phyloP scores from a whole-genome alignment of 2,797 vertebrate genomes.

The Dendrocincla tyrannina region DNA sequence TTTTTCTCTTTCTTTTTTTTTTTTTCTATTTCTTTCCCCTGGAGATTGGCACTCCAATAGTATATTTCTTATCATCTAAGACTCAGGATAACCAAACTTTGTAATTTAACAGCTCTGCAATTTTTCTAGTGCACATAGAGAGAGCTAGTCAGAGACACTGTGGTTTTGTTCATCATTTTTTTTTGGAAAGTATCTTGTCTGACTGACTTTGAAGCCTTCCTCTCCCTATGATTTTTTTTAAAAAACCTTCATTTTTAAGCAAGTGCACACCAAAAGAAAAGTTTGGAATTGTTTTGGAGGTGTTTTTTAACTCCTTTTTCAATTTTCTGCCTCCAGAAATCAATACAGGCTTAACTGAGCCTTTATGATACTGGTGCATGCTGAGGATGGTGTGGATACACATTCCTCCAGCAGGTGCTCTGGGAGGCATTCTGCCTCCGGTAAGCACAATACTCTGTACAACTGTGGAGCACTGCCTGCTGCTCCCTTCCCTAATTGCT shows the following conservation, averaged over 20 bases:
- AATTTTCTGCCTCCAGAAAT: neutral
- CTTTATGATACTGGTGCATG: neutral
- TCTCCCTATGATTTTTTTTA: neutral
- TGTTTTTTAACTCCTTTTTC: neutral
- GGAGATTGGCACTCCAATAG: neutral
- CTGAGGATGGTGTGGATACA: neutral
- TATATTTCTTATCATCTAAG: neutral
- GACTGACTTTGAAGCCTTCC: neutral
- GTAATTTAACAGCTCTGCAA: neutral
- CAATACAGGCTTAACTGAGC: neutral
- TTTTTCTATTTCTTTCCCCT: neutral
- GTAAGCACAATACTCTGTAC: neutral
- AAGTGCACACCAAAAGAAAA: neutral
- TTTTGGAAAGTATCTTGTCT: neutral
- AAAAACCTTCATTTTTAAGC: neutral
- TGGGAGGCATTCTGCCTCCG: neutral
- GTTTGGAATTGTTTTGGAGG: neutral
- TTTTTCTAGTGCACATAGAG: neutral
- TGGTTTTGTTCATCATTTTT: neutral
- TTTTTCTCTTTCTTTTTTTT: neutral
- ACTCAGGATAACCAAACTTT: neutral
- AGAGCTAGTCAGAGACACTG: neutral
- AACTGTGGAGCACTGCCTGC: neutral
- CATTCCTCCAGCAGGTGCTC: neutral
- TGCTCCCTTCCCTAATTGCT: neutral